Evolutionary conservation across 1,140 invertebrate species (phyloP).

Genomic region (Ridgeia piscesae): DNA sequence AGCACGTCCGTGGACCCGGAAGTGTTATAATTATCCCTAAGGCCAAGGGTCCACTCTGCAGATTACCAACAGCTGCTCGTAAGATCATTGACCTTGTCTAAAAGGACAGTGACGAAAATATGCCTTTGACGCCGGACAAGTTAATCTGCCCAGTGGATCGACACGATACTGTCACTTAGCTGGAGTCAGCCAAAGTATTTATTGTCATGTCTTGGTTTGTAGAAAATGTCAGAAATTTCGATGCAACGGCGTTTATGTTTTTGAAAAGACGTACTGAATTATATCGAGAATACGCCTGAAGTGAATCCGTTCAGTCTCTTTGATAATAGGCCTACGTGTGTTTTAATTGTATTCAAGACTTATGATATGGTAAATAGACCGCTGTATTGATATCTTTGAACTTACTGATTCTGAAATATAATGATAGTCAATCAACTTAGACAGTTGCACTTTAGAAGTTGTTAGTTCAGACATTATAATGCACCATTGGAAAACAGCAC

Average conservation of each 20-base stretch:
- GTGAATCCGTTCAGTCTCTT: background rate
- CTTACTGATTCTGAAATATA: background rate
- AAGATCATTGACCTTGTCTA: background rate
- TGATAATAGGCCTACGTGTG: background rate
- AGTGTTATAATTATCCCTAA: slow-evolving; percentile 1
- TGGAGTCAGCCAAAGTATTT: no score
- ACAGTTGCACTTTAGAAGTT: background rate
- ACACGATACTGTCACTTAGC: no score
- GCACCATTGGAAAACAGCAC: background rate
- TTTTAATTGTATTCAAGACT: background rate
- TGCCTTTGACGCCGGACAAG: background rate
- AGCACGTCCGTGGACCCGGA: background rate
- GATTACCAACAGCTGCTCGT: background rate
- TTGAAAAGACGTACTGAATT: background rate
- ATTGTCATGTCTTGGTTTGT: background rate
- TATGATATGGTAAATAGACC: background rate
- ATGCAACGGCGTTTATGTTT: background rate
- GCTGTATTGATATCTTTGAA: background rate
- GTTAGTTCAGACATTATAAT: background rate
- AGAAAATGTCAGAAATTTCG: background rate
- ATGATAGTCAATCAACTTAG: background rate
- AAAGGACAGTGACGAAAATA: background rate
- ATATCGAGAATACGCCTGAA: background rate
- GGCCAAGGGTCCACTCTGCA: background rate
- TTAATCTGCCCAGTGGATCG: no score